Evolutionary conservation across 2,113 vertebrate genomes (phyloP), one percentile per base, ranked within the genome.

Genomic region (Cepphus grylle): DNA sequence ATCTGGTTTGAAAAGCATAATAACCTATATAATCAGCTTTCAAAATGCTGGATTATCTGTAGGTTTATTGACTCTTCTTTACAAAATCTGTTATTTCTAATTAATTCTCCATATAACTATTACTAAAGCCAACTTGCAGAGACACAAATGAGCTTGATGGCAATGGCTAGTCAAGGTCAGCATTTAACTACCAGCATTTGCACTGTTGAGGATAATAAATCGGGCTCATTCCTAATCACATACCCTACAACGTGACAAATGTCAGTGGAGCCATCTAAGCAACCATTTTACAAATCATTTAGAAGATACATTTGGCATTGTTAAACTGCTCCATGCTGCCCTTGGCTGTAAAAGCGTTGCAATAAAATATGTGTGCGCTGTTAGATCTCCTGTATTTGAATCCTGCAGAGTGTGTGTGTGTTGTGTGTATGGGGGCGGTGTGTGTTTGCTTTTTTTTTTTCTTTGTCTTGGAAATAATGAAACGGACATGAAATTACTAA

Each of bases 21-120:
- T 97, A 96, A 94, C 91, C 82, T 88, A 49, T 94, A 92, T 97
- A 97, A 97, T 97, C 97, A 95, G 94, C 93, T 95, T 97, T 95
- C 90, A 76, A 97, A 97, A 87, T 80, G 88, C 58, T 92, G 94
- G 93, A 94, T 97, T 95, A 95, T 95, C 87, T 94, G 38, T 83
- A 77, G 42, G 76, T 96, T 96, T 97, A 93, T 93, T 95, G 91
- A 94, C 91, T 96, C 81, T 90, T 82, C 81, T 82, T 91, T 94
- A 92, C 91, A 87, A 89, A 97, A 97, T 95, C 93, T 94, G 92
- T 92, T 94, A 65, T 84, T 96, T 95, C 90, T 81, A 91, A 97
- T 96, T 95, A 96, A 95, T 96, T 96, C 85, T 96, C 85, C 63
- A 27, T 87, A 62, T 70, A 95, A 63, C 82, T 83, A 36, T 87